Conservation (phyloP, 2,888 invertebrate genomes). For the Spatulosminthurus flaviceps region DNA sequence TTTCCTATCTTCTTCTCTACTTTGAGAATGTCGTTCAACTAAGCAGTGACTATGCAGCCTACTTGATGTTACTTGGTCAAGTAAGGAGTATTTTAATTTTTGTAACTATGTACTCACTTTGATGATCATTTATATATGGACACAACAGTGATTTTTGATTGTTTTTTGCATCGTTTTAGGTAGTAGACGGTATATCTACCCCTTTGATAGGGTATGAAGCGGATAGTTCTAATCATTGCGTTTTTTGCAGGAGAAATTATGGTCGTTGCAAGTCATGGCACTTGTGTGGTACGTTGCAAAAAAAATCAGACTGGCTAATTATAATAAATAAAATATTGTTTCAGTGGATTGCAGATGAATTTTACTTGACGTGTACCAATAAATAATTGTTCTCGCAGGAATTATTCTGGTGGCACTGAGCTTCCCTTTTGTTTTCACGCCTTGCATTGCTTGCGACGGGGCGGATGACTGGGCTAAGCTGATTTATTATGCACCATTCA, state of each 20-base stretch:
- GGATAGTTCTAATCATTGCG: slow-evolving; percentile 76
- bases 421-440: slow-evolving; percentile 88
- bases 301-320: no score
- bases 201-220: slow-evolving; percentile 88
- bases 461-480: slow-evolving; percentile 72
- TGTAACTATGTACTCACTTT: no score
- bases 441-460: slow-evolving; percentile 76
- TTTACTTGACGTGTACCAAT: no score
- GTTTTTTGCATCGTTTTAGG: slow-evolving; percentile 67
- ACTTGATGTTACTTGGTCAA: slow-evolving; percentile 80
- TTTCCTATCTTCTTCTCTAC: slow-evolving; percentile 87
- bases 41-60: slow-evolving; percentile 68
- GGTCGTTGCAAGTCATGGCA: slow-evolving; percentile 91
- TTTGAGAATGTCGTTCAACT: slow-evolving; percentile 73
- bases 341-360: no score
- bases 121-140: no score
- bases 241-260: slow-evolving; percentile 73
- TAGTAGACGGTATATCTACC: slow-evolving; percentile 86
- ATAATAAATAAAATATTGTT: no score
- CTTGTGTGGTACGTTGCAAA: slow-evolving; percentile 82
- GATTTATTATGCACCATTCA: slow-evolving; percentile 79
- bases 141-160: no score
- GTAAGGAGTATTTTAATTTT: slow-evolving; percentile 51
- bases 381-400: no score
- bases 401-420: slow-evolving; percentile 78